Base-by-base conservation (phyloP, 2,797 vertebrate genomes). In the Sebastes oblongus region DNA sequence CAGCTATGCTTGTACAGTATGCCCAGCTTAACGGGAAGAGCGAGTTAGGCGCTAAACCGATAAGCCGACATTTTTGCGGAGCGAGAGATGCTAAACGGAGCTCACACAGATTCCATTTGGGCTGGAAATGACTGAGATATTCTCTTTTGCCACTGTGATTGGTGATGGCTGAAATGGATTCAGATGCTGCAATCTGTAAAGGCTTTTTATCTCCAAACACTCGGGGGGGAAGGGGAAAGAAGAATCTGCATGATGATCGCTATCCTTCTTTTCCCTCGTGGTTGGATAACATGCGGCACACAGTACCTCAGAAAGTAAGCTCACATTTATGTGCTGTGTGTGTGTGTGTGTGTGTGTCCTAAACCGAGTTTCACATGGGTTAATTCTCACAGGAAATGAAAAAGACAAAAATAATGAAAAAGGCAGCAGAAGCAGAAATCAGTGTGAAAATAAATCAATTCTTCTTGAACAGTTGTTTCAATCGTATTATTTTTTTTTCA, bases 381-480 rank as follows among this genome's bases (percentile, higher is more conserved):
- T 89, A 78, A 78, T 84, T 85, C 79, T 88, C 77, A 88, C 69
- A 75, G 79, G 83, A 86, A 88, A 88, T 61, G 1, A 64, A 62
- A 76, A 61, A 30, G 36, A 72, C 6, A 56, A 62, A 75, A 77
- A 61, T 1, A 52, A 80, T 56, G 55, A 68, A 75, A 84, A 80
- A 81, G 66, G 86, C 67, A 86, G 77, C 86, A 88, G 83, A 91
- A 90, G 75, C 86, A 88, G 78, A 74, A 86, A 89, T 59, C 66
- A 71, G 61, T 75, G 24, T 80, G 77, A 83, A 86, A 92, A 83
- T 78, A 83, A 88, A 87, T 78, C 61, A 65, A 83, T 86, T 85
- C 75, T 76, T 85, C 85, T 86, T 88, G 70, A 86, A 86, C 75
- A 83, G 78, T 90, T 86, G 73, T 94, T 90, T 89, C 80, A 88